Evolutionary conservation across 2,797 vertebrate genomes (phyloP).

Genomic region (Hydrolagus colliei): DNA sequence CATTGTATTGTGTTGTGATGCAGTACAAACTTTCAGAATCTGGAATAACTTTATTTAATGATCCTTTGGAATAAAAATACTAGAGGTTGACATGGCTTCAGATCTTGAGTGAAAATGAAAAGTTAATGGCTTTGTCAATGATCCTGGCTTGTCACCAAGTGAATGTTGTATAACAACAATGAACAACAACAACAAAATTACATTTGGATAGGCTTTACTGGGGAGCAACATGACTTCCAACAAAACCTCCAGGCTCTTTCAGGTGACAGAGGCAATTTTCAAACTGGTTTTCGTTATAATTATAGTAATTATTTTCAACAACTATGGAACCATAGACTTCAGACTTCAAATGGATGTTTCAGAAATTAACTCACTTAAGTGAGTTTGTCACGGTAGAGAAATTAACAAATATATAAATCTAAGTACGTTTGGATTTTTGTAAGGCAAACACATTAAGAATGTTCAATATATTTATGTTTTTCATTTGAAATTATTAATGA

Average conservation of each 20-base stretch:
- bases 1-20: neutral
- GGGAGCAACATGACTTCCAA: neutral
- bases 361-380: too few relatives aligned
- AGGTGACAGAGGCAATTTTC: neutral
- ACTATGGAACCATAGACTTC: neutral
- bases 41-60: neutral
- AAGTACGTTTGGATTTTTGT: too few relatives aligned
- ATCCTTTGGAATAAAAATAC: neutral
- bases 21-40: neutral
- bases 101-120: neutral
- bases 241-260: neutral
- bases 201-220: neutral
- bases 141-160: neutral
- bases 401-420: too few relatives aligned
- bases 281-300: neutral
- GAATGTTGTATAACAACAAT: neutral
- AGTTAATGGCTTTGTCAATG: neutral
- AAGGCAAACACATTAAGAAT: too few relatives aligned
- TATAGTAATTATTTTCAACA: neutral
- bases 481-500: too few relatives aligned
- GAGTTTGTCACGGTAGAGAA: too few relatives aligned
- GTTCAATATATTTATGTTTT: too few relatives aligned
- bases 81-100: neutral
- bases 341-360: too few relatives aligned
- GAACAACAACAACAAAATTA: too few relatives aligned